Evolutionary conservation across 2,888 invertebrate genomes (phyloP).

Genomic region (Pyrgus malvae): DNA sequence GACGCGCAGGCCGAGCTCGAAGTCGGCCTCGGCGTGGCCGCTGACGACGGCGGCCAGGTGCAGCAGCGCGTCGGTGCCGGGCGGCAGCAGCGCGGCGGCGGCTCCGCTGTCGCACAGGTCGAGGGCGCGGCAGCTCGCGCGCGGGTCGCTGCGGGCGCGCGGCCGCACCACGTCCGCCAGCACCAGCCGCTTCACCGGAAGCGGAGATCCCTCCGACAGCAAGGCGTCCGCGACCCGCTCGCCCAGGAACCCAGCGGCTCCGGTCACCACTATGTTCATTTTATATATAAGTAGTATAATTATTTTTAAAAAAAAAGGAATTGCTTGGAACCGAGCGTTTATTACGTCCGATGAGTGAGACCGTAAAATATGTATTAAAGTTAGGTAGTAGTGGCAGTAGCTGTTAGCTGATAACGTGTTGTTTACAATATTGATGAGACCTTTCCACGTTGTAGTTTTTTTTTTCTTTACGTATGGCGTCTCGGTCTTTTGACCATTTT

Average conservation of each 20-base stretch:
- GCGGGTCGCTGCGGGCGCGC: slow-evolving; percentile 38
- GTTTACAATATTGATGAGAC: no score
- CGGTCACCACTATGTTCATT: slow-evolving; percentile 63
- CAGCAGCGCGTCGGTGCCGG: slow-evolving; percentile 51
- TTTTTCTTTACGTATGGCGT: no score
- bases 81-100: slow-evolving; percentile 44
- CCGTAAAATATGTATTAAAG: neutral
- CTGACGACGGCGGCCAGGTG: slow-evolving; percentile 71
- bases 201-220: slow-evolving; percentile 39
- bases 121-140: slow-evolving; percentile 43
- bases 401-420: no score
- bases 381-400: no score
- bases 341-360: neutral
- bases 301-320: neutral
- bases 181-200: slow-evolving; percentile 43
- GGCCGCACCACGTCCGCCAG: slow-evolving; percentile 41
- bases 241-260: slow-evolving; percentile 61
- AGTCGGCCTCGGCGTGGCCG: slow-evolving; percentile 64
- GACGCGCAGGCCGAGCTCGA: slow-evolving; percentile 61
- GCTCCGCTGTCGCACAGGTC: slow-evolving; percentile 45
- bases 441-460: no score
- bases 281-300: neutral
- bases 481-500: no score
- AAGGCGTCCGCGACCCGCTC: slow-evolving; percentile 49
- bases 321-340: no score